Conservation (phyloP, 2,797 vertebrate species). For the Propithecus deckenii region DNA sequence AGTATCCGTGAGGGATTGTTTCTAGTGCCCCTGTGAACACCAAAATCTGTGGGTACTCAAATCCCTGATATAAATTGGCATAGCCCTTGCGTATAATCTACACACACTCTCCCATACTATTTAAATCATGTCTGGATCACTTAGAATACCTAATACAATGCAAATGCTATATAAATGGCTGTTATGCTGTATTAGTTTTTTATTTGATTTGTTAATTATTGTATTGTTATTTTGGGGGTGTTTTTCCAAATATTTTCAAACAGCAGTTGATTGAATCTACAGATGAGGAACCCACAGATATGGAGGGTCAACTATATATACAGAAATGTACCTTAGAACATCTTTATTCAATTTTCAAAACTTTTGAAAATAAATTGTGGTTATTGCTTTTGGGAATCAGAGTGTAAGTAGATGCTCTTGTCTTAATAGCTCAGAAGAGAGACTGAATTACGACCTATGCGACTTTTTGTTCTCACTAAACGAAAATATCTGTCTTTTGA, state of each 20-base stretch:
- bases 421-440: conserved; percentile 52
- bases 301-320: neutral
- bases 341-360: neutral
- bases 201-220: neutral
- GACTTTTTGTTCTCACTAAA: conserved; percentile 67
- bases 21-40: neutral
- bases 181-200: neutral
- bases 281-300: neutral
- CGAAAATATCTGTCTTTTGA: conserved; percentile 73
- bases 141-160: neutral
- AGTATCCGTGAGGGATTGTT: neutral
- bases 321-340: neutral
- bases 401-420: neutral
- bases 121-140: neutral
- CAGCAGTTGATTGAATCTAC: neutral
- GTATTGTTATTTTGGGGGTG: neutral
- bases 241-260: neutral
- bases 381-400: neutral
- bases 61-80: neutral
- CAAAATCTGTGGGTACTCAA: neutral
- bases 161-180: neutral
- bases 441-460: conserved; percentile 67
- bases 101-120: neutral
- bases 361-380: neutral
- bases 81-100: neutral